Evolutionary conservation across 2,888 invertebrate genomes (phyloP), one percentile per base, ranked within the genome.

Genomic region (Metacarcinus magister): DNA sequence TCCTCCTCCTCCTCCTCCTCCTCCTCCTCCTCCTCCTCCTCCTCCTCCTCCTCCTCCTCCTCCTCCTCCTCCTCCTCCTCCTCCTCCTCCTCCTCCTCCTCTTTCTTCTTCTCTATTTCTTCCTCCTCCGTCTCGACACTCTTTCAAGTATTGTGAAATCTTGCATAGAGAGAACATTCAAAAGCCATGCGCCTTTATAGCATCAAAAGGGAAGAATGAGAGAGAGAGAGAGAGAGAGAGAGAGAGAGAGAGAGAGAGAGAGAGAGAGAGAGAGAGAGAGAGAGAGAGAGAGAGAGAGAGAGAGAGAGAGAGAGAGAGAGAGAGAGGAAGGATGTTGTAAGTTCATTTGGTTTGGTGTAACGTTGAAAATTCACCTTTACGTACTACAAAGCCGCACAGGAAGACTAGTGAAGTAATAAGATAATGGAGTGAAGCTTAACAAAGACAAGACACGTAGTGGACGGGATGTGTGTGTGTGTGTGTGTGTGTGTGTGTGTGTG

Each of bases 71-170:
- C 28, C 28, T 28, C 75, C 19, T 5, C 32, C 32, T 32, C 28
- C 82, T 28, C 13, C 32, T 82, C 28, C 32, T 32, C 32, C 32
- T 32, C 82, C 82, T n/a, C 28, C 32, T 82, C 32, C 32, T 5
- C 82, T 32, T 28, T 23, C 19, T 67, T 19, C 67, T 67, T 19
- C 67, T 67, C 67, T 23, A 19, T 19, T 2, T 67, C 67, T 23
- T 67, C 82, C 32, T 82, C 82, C 82, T 28, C 82, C 32, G 28
- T 32, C 32, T 28, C 8, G 82, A 82, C 82, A 82, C 32, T 19
- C 82, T 82, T 82, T 32, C 82, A 82, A 82, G 82, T 82, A 82
- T 82, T 82, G 82, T 82, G 10, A 82, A 82, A 82, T 82, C 82
- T 82, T 28, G 82, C 32, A 28, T 32, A 82, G 5, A 82, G 32